Base-by-base conservation (phyloP, 1,140 invertebrate genomes). In the Drosophila sp. region DNA sequence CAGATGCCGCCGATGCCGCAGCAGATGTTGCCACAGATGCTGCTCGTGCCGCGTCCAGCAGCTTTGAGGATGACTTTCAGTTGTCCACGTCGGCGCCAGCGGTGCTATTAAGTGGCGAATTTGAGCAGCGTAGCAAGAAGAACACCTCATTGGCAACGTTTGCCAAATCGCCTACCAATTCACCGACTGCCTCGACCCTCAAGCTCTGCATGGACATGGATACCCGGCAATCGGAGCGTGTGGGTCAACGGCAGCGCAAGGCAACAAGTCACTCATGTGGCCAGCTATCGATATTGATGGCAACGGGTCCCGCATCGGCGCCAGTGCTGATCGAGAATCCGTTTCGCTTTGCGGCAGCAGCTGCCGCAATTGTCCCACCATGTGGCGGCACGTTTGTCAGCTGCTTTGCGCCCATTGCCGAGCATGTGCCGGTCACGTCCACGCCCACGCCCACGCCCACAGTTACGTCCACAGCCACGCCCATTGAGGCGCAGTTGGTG, bases 21-120 rank as follows among this genome's bases (percentile, higher is more conserved):
- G 14, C n/a, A 6, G 43, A 38, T 11, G 13, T 7, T 16, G 18
- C 7, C 11, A 21, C 14, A 27, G 61, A 14, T n/a, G 43, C 29
- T 14, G 50, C 21, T 8, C 40, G 61, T 13, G 9, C 25, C 6
- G 27, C 43, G 2, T 34, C 50, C 1, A 21, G 72, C 46, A 83
- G 76, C 8, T 89, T 81, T 14, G 76, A 82, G 21, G 78, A 91
- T 38, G 76, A 90, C 16, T 90, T 80, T 43, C 87, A 90, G 63
- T 25, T 86, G 8, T 83, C 87, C 11, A 78, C 63, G 34, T 91
- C 90, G 14, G 90, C 90, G 5, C 90, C 90, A 3, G 90, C 90
- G 9, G 67, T 76, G n/a, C 65, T 91, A 5, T 56, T 91, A n/a
- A 91, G 56, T 53, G 32, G 50, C 7, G 50, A 73, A n/a, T 90